phyloP scores from a whole-genome alignment of 2,113 vertebrate species.

The Mesoclemmys tuberculata region DNA sequence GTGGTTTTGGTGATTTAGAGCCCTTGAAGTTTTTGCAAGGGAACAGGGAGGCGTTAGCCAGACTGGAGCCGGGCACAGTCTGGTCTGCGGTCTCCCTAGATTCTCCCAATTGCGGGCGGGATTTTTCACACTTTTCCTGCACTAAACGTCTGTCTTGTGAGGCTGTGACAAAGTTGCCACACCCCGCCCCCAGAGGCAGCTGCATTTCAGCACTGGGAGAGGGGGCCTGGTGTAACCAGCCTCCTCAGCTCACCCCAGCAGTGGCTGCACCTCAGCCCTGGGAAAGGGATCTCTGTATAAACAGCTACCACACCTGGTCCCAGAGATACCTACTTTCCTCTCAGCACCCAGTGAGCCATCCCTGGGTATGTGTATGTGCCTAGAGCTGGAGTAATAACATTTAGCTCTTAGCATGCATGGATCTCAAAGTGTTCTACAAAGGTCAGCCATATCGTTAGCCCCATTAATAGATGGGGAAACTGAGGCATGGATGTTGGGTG shows the following conservation, averaged over 20 bases:
- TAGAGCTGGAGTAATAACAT: too few relatives aligned
- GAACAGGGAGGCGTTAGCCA: neutral
- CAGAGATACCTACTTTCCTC: too few relatives aligned
- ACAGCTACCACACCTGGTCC: too few relatives aligned
- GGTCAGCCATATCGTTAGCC: neutral
- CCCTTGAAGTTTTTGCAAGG: neutral
- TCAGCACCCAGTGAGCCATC: too few relatives aligned
- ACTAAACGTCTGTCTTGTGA: neutral
- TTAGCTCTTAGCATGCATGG: neutral
- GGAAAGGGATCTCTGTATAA: too few relatives aligned
- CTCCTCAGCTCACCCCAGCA: neutral
- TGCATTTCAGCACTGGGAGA: neutral
- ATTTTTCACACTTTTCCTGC: neutral
- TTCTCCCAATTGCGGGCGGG: neutral
- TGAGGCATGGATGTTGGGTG: neutral
- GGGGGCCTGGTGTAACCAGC: neutral
- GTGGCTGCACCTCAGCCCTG: neutral
- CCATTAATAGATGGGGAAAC: neutral
- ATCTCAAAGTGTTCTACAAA: neutral
- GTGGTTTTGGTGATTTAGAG: neutral
- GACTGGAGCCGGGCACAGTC: neutral
- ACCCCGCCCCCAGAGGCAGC: neutral
- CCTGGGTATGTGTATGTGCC: too few relatives aligned
- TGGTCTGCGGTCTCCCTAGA: neutral
- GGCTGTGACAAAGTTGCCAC: neutral